Evolutionary conservation across 2,797 vertebrate species (phyloP).

Genomic region (Eulemur albifrons): DNA sequence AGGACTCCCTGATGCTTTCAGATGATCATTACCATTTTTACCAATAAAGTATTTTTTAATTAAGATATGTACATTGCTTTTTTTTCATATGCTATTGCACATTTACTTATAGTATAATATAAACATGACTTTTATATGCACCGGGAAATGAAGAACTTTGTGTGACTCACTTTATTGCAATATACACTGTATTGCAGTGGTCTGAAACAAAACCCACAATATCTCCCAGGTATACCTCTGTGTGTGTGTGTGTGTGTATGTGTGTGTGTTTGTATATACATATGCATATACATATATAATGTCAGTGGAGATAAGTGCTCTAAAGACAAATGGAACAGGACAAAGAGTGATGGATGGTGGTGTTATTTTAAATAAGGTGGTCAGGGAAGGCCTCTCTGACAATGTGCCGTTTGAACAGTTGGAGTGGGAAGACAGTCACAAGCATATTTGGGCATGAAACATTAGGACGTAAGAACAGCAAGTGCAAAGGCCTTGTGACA

Average conservation of each 20-base stretch:
- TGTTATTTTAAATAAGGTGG: background rate
- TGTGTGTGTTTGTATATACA: too few relatives aligned
- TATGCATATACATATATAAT: background rate
- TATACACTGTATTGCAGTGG: background rate
- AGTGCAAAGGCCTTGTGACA: background rate
- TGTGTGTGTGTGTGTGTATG: too few relatives aligned
- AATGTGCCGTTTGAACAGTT: background rate
- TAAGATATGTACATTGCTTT: background rate
- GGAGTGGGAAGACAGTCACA: background rate
- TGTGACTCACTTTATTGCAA: background rate
- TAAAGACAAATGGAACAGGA: background rate
- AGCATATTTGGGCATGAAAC: background rate
- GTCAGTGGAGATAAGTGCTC: background rate
- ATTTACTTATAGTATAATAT: background rate
- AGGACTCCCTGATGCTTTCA: background rate
- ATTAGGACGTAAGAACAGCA: background rate
- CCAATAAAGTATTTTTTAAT: background rate
- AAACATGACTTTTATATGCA: background rate
- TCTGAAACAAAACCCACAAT: background rate
- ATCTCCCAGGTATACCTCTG: background rate
- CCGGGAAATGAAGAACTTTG: background rate
- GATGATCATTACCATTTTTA: background rate
- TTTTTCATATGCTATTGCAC: background rate
- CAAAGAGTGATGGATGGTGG: background rate
- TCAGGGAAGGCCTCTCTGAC: background rate